phyloP scores from a whole-genome alignment of 2,888 invertebrate species.

The Pheosia tremula region DNA sequence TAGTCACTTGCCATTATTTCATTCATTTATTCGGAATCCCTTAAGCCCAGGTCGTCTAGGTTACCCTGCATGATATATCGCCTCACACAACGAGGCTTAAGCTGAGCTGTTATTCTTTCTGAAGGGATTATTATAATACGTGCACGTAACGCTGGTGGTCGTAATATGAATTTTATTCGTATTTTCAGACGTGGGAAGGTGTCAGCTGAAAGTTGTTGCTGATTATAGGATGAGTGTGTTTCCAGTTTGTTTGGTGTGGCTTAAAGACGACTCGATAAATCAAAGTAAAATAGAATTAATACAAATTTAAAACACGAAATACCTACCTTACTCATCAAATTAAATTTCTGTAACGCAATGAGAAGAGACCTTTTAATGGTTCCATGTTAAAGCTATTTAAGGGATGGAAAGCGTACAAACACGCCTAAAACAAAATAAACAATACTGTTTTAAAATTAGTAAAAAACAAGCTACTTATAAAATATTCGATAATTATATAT shows the following conservation, averaged over 20 bases:
- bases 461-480: not conserved
- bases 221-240: not conserved
- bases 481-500: too few relatives aligned
- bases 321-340: not conserved
- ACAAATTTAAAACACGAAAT: not conserved
- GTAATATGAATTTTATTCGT: not conserved
- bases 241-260: not conserved
- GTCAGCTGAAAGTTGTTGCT: not conserved
- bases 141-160: not conserved
- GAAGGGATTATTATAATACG: slow-evolving; percentile 6
- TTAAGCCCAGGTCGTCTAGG: slow-evolving; percentile 1
- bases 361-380: not conserved
- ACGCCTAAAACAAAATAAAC: not conserved
- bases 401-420: not conserved
- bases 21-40: slow-evolving; percentile 1
- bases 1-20: not conserved
- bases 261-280: too few relatives aligned
- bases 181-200: not conserved
- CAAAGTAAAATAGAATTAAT: too few relatives aligned
- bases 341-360: not conserved
- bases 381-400: not conserved
- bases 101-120: slow-evolving; percentile 1
- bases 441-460: not conserved
- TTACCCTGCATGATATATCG: slow-evolving; percentile 5
- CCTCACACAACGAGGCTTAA: not conserved